These are phyloP conservation scores for Prietella phreatophila DNA, from an alignment of 2,113 vertebrate genomes.

Conservation along the genomic window DNA sequence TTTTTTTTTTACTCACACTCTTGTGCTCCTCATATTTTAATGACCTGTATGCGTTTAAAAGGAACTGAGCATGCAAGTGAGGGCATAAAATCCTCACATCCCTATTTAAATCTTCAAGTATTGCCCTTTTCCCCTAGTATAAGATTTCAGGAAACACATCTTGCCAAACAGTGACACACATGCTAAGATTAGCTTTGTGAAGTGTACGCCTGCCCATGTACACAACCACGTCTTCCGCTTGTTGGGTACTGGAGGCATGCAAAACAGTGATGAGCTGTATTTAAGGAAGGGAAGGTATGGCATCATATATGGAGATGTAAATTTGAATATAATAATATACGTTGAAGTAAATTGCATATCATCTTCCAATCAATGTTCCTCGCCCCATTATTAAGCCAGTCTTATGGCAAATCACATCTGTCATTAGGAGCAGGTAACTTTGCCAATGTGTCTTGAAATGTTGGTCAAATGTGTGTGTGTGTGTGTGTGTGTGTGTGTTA, in stretches of 20 bases:
- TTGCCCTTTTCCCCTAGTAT: slow-evolving; percentile 17
- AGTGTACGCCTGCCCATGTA: slow-evolving; percentile 5
- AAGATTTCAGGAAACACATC: slow-evolving; percentile 37
- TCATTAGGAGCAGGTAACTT: slow-evolving; percentile 19
- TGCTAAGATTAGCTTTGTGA: slow-evolving; percentile 41
- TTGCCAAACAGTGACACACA: slow-evolving; percentile 41
- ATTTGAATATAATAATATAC: slow-evolving; percentile 24
- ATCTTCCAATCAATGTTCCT: slow-evolving; percentile 1
- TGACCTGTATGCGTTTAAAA: slow-evolving; percentile 5
- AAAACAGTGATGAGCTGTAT: background rate
- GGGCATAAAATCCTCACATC: slow-evolving; percentile 22
- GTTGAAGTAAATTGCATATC: slow-evolving; percentile 31
- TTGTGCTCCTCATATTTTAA: background rate
- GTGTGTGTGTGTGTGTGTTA: background rate
- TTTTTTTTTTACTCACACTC: background rate
- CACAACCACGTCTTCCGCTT: slow-evolving; percentile 15
- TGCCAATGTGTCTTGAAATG: slow-evolving; percentile 9
- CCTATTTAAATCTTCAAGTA: slow-evolving; percentile 36
- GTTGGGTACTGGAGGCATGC: background rate
- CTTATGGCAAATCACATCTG: slow-evolving; percentile 1
- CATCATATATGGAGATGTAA: slow-evolving; percentile 4
- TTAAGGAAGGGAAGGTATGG: slow-evolving; percentile 10
- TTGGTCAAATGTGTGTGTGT: background rate
- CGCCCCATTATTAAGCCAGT: slow-evolving; percentile 16
- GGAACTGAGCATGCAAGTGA: slow-evolving; percentile 1